Evolutionary conservation across 2,888 invertebrate genomes (phyloP).

Genomic region (Lutraria lutraria): DNA sequence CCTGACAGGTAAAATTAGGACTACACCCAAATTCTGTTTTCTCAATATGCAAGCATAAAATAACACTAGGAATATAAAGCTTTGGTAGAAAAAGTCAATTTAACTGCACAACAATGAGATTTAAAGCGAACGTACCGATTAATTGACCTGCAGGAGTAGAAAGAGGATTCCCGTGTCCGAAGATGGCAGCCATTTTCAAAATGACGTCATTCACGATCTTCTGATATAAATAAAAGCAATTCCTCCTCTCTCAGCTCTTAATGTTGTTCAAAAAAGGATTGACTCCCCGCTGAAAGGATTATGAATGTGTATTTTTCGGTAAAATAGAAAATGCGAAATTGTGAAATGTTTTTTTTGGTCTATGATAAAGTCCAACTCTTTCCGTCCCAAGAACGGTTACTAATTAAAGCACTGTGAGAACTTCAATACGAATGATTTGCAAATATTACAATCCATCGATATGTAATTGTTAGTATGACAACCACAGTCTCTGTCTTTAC

Average conservation of each 20-base stretch:
- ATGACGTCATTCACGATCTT: slow-evolving; percentile 72
- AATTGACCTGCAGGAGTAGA: slow-evolving; percentile 84
- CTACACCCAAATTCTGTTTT: too few species aligned
- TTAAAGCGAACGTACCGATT: slow-evolving; percentile 75
- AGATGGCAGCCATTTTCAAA: slow-evolving; percentile 84
- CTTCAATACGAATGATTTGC: not conserved
- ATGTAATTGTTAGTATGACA: too few species aligned
- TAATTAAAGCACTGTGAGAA: not conserved
- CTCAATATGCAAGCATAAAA: not conserved
- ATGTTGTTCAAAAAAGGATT: not conserved
- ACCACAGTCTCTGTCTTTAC: too few species aligned
- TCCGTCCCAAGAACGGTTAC: not conserved
- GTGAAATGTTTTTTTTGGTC: slow-evolving; percentile 8
- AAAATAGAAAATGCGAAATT: slow-evolving; percentile 13
- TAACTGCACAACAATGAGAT: not conserved
- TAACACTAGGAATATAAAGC: not conserved
- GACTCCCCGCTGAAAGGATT: not conserved
- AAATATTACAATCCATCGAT: too few species aligned
- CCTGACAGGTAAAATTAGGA: slow-evolving; percentile 39
- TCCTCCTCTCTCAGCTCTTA: not conserved
- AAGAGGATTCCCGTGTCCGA: slow-evolving; percentile 85
- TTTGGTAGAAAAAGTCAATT: not conserved
- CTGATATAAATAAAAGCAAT: not conserved
- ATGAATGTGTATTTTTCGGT: not conserved
- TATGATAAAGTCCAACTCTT: not conserved